Evolutionary conservation across 2,113 vertebrate species (phyloP), one percentile per base, ranked within the genome.

Genomic region (Brachyhypopomus gauderio): DNA sequence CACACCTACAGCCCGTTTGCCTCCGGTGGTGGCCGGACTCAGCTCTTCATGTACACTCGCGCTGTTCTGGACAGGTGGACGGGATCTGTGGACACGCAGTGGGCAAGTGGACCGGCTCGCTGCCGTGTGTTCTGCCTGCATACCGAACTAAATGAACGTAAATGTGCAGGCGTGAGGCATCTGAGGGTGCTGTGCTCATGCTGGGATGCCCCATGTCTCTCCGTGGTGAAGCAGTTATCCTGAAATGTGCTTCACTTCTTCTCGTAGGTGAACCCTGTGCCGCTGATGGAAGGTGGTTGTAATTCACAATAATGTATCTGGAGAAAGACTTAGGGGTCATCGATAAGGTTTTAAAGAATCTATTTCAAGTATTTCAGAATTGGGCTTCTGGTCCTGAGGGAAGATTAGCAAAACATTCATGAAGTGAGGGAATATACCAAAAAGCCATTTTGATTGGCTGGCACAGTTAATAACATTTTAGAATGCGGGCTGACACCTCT

Each of bases 1-100:
- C 78, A 80, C 25, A 77, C 67, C 76, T 80, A 72, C 73, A 80
- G 66, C 63, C 74, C 38, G n/a, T n/a, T 58, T 63, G 59, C 41
- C 74, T 63, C 75, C 62, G 72, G 73, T 71, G n/a, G 23, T 62
- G 69, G 63, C 23, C 41, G 72, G 76, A 70, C 70, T 83, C 71
- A 75, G 70, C 20, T 0, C 52, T 27, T 38, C 25, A 38, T 38
- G 58, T 48, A 41, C 63, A 20, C 20, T 19, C 60, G 8, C 60
- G 77, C 72, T 19, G 55, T 59, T 41, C 30, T 69, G 55, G 19
- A 52, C 20, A 22, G 59, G 36, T 62, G 36, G 58, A 67, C 36
- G 36, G n/a, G 62, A n/a, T 62, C 23, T n/a, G 36, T 62, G 36
- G 58, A 36, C 20, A 41, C n/a, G 63, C 62, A 59, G 25, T 9